Base-by-base conservation (phyloP, 92 coral and sea anemone species). In the Pocillopora grandis region DNA sequence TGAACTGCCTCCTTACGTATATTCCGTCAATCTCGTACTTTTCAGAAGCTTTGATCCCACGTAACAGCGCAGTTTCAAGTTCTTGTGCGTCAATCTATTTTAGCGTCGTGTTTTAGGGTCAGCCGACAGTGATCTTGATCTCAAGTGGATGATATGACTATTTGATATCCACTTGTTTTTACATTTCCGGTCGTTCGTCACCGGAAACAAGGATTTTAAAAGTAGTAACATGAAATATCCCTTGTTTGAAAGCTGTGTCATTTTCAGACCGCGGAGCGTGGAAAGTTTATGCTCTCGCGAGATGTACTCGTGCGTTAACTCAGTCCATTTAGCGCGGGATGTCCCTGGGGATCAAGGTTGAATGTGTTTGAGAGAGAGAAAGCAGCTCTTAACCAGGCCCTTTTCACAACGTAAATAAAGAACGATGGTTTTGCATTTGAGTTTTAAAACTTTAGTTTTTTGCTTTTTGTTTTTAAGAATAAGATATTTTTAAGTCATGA, bases 161-260 rank as follows among this genome's bases (percentile, higher is more conserved):
- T 36, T 18, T 78, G 15, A 74, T 73, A 63, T 67, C 64, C 52
- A 55, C 80, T 74, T 33, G 72, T 27, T 79, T 83, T 75, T 9
- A 27, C 31, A 71, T 61, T 74, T 83, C 86, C 86, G 73, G 86
- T 72, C 79, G n/a, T 82, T 72, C 37, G 57, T 61, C 42, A 82
- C 72, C 52, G 86, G 79, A 72, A 71, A 82, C 72, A 71, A 79
- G 70, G 79, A 58, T 82, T 60, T 74, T 71, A 56, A 42, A 42
- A 65, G 62, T 21, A 19, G 62, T 62, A 21, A 48, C 72, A 72
- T 42, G 8, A 58, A 72, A 19, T 13, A 12, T 5, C 36, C 35
- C 16, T 66, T 66, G 49, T 56, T 66, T 66, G 13, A 12, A 42
- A 57, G n/a, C 19, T 20, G n/a, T 75, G 36, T 20, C n/a, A 27